These are phyloP conservation scores for Planococcus citri DNA, from an alignment of 1,140 invertebrate genomes.

Conservation along the genomic window DNA sequence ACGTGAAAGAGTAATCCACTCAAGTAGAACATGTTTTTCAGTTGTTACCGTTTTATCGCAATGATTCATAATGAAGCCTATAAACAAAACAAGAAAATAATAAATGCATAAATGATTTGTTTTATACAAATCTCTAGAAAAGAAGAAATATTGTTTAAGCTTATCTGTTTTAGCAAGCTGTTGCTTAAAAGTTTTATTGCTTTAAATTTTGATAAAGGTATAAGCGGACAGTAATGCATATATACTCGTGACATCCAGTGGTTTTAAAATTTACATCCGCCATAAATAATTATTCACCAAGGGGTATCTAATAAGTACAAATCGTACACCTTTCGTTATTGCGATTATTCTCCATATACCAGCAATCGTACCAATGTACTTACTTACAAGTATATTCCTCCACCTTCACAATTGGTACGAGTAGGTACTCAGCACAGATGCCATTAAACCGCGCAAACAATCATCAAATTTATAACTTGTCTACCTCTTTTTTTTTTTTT, in stretches of 20 bases:
- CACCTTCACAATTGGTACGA: too few relatives aligned
- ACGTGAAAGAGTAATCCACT: not conserved
- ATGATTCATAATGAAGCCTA: constrained; percentile 9
- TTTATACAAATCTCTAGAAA: constrained; percentile 12
- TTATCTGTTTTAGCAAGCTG: constrained; percentile 18
- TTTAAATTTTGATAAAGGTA: constrained; percentile 17
- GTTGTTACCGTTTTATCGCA: not conserved
- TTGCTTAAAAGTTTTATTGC: constrained; percentile 18
- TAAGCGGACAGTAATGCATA: not conserved
- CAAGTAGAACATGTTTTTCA: constrained; percentile 3
- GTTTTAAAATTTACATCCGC: constrained; percentile 9
- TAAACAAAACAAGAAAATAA: constrained; percentile 13
- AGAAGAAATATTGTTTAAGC: constrained; percentile 7
- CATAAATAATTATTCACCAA: constrained; percentile 3
- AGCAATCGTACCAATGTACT: too few relatives aligned
- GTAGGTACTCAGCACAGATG: too few relatives aligned
- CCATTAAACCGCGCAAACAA: too few relatives aligned
- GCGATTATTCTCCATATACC: too few relatives aligned
- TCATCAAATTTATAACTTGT: too few relatives aligned
- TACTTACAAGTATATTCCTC: too few relatives aligned
- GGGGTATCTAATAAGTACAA: constrained; percentile 6
- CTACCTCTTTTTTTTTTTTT: too few relatives aligned
- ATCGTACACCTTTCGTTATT: not conserved
- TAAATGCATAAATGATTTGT: constrained; percentile 18
- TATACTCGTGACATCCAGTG: not conserved